phyloP scores from a whole-genome alignment of 2,888 invertebrate species.

The Phaedon cochleariae region DNA sequence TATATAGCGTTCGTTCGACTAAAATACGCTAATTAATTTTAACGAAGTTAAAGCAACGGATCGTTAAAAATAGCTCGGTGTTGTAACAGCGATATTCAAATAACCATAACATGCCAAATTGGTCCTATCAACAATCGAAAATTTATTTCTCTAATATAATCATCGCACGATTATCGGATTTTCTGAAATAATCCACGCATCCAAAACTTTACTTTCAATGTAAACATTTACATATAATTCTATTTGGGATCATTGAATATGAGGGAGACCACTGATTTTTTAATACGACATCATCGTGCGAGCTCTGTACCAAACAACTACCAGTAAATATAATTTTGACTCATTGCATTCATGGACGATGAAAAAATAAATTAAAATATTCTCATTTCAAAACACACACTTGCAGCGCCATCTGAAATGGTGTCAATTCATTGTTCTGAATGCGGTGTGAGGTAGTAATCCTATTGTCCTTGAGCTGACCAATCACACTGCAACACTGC shows the following conservation, averaged over 20 bases:
- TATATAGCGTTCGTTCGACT: not conserved
- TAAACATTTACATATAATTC: not conserved
- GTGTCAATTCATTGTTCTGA: no score
- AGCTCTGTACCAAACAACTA: no score
- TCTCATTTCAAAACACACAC: no score
- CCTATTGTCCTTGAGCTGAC: no score
- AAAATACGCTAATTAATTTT: constrained; percentile 38
- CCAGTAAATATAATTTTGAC: no score
- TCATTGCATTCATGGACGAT: no score
- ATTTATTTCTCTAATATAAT: constrained; percentile 19
- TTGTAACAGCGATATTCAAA: constrained; percentile 37
- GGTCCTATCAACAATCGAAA: constrained; percentile 29
- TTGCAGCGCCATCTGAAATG: no score
- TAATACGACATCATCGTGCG: no score
- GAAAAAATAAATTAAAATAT: no score
- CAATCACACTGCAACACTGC: no score
- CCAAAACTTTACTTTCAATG: not conserved
- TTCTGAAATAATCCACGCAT: not conserved
- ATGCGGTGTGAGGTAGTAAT: no score
- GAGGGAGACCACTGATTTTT: no score
- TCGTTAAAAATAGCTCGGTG: constrained; percentile 36
- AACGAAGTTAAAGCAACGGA: constrained; percentile 38
- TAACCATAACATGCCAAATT: constrained; percentile 35
- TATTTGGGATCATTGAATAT: not conserved
- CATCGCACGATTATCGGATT: not conserved